Conservation (phyloP, 2,797 vertebrate species). For the Labroides dimidiatus region DNA sequence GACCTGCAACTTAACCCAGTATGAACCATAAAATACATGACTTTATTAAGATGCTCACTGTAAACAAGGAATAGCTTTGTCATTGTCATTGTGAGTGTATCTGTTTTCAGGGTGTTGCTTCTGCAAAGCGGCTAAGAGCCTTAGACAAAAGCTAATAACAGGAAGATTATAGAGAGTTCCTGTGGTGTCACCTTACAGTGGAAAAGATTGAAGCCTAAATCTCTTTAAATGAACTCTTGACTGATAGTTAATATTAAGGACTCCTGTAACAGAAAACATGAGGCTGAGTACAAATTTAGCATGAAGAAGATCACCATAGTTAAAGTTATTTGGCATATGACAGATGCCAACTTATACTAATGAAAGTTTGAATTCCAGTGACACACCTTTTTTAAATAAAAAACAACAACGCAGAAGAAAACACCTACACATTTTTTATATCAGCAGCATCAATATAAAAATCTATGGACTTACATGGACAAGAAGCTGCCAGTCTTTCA, state of each 20-base stretch:
- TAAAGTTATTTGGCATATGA: background rate
- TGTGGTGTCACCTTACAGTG: conserved; percentile 63
- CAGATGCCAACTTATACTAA: no score
- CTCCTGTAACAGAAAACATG: conserved; percentile 41
- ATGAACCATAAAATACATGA: background rate
- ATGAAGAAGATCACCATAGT: background rate
- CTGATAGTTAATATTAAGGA: conserved; percentile 20
- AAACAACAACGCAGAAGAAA: conserved; percentile 2
- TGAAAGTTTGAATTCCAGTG: conserved; percentile 1
- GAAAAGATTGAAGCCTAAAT: conserved; percentile 25
- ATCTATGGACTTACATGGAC: conserved; percentile 55
- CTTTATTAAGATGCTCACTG: background rate
- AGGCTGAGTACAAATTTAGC: background rate
- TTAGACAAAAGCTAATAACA: conserved; percentile 63
- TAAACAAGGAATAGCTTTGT: background rate
- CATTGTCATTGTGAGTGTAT: conserved; percentile 14
- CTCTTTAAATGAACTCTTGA: conserved; percentile 37
- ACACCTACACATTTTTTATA: conserved; percentile 7
- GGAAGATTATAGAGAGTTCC: conserved; percentile 42
- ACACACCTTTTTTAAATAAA: background rate
- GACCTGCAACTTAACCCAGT: background rate
- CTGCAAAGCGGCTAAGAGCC: conserved; percentile 40
- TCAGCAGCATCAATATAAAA: conserved; percentile 6
- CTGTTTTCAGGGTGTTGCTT: conserved; percentile 29
- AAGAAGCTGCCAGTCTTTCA: conserved; percentile 37